A percentile compares a stretch with the other conserved stretches of the same genome.
Conservation (phyloP, 1,140 invertebrate genomes). For the Drosophila suzukii region DNA sequence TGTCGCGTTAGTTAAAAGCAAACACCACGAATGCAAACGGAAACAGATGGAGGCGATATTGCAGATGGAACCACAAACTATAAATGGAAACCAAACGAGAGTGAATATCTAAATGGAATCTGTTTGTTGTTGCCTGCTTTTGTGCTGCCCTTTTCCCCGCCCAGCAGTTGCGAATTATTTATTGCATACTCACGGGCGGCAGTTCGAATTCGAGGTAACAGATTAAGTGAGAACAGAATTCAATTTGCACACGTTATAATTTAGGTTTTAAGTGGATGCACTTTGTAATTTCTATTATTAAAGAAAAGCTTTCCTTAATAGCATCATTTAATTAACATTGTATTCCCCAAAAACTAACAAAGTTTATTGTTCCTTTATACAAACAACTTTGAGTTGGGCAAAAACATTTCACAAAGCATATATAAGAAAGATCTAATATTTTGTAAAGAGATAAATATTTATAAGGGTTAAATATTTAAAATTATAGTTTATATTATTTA, state of each 20-base stretch:
- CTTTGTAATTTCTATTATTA: no score
- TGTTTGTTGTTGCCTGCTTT: slow-evolving; percentile 1
- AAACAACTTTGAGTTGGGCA: no score
- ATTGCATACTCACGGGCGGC: slow-evolving; percentile 19
- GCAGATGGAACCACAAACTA: slow-evolving; percentile 19
- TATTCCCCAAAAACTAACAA: no score
- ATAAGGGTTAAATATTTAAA: no score
- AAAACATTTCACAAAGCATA: no score
- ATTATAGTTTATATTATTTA: no score
- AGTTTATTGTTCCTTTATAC: no score
- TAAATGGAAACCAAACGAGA: slow-evolving; percentile 19
- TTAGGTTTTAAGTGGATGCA: neutral
- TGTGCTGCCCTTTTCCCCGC: neutral
- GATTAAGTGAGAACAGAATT: neutral
- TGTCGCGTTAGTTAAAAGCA: slow-evolving; percentile 31
- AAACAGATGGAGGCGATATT: slow-evolving; percentile 9
- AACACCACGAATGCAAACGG: slow-evolving; percentile 7
- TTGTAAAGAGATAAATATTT: no score
- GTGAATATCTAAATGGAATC: slow-evolving; percentile 10
- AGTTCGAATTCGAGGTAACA: neutral
- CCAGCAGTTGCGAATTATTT: neutral
- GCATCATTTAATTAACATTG: no score
- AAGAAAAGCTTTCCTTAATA: no score
- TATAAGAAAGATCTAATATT: no score
- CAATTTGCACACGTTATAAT: neutral